These are phyloP conservation scores for Ips nitidus DNA, from an alignment of 1,140 invertebrate species.

Conservation along the genomic window DNA sequence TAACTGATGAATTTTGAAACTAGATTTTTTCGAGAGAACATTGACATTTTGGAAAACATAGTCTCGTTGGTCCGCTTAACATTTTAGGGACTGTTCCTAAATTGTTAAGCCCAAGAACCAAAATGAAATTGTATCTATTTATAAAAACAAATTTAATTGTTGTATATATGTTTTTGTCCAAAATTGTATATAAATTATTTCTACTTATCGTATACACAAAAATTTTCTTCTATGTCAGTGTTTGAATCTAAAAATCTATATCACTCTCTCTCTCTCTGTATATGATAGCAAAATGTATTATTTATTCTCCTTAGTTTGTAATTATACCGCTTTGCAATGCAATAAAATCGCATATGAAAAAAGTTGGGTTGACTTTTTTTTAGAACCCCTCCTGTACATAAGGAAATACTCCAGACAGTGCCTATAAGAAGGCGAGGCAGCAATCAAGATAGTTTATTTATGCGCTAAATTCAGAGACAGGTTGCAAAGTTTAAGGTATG, in stretches of 20 bases:
- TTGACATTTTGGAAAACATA: constrained; percentile 29
- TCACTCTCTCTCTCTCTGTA: constrained; percentile 25
- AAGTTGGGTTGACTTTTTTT: constrained; percentile 12
- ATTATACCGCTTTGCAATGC: constrained; percentile 34
- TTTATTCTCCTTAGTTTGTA: constrained; percentile 37
- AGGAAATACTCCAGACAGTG: too few relatives aligned
- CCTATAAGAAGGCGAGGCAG: too few relatives aligned
- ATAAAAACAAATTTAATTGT: too few relatives aligned
- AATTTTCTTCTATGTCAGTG: constrained; percentile 30
- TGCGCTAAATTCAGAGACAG: too few relatives aligned
- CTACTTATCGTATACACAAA: background rate
- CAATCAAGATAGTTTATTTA: too few relatives aligned
- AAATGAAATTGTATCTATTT: background rate
- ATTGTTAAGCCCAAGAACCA: background rate
- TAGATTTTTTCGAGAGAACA: constrained; percentile 28
- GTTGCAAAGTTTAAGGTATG: too few relatives aligned
- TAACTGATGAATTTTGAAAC: constrained; percentile 24
- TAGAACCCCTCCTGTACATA: background rate
- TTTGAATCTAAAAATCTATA: constrained; percentile 24
- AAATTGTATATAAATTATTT: constrained; percentile 8
- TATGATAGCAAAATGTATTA: constrained; percentile 39
- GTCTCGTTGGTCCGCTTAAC: constrained; percentile 4
- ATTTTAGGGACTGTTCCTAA: constrained; percentile 20
- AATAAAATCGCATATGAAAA: constrained; percentile 34
- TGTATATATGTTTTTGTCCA: background rate